Conservation (phyloP, 2,888 invertebrate species). For the Athalia rosae region DNA sequence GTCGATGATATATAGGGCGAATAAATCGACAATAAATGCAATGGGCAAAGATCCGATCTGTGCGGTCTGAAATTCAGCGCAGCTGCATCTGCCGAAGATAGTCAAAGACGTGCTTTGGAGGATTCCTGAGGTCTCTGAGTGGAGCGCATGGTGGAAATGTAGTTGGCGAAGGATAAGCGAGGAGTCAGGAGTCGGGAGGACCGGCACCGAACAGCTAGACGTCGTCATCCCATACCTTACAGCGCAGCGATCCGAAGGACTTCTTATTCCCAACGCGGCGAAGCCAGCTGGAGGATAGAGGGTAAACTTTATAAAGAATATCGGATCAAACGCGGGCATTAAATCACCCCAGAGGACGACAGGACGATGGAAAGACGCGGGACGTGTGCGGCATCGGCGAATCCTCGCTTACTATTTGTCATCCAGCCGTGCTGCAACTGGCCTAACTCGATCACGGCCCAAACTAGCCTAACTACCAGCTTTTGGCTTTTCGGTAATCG, state of each 20-base stretch:
- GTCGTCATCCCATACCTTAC: constrained; percentile 2
- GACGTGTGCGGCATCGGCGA: constrained; percentile 65
- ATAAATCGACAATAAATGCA: constrained; percentile 36
- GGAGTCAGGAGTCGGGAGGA: too few relatives aligned
- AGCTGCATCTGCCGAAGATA: constrained; percentile 18
- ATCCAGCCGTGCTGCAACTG: constrained; percentile 63
- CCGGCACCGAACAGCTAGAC: constrained; percentile 13
- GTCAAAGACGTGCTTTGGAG: constrained; percentile 23
- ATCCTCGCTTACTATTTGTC: constrained; percentile 67
- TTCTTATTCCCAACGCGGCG: constrained; percentile 45
- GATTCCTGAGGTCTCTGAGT: constrained; percentile 16
- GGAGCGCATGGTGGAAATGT: constrained; percentile 8
- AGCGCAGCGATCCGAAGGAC: constrained; percentile 31
- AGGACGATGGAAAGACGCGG: constrained; percentile 47
- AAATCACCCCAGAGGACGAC: constrained; percentile 63
- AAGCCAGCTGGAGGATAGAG: constrained; percentile 54
- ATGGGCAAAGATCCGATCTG: constrained; percentile 15
- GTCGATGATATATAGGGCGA: constrained; percentile 11
- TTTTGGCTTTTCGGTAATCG: constrained; percentile 58
- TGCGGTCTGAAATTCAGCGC: constrained; percentile 33
- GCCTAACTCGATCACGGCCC: constrained; percentile 65
- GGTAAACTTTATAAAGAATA: constrained; percentile 66
- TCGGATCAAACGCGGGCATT: constrained; percentile 66
- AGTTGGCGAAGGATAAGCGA: not conserved
- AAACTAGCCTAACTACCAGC: constrained; percentile 63